These are phyloP conservation scores for Hippocampus guttulatus DNA, from an alignment of 2,113 vertebrate species.

Conservation along the genomic window DNA sequence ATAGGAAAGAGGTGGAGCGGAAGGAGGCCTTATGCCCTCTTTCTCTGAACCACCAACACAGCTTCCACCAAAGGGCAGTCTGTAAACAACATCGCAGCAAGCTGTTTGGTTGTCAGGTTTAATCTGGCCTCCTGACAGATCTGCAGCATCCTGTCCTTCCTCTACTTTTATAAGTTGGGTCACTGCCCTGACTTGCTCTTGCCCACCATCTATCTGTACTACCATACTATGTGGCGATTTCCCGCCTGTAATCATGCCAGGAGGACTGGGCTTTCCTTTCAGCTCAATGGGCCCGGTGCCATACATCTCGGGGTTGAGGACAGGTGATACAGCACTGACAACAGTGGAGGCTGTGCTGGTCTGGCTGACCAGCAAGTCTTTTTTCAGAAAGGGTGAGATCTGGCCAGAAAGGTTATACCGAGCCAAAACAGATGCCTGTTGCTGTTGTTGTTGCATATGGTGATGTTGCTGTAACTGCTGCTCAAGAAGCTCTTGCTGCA, in stretches of 20 bases:
- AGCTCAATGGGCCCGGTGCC: slow-evolving; percentile 76
- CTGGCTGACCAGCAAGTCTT: slow-evolving; percentile 84
- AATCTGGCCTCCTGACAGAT: slow-evolving; percentile 79
- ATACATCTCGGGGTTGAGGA: slow-evolving; percentile 74
- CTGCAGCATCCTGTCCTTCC: slow-evolving; percentile 75
- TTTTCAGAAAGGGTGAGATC: slow-evolving; percentile 73
- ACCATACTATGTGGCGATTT: slow-evolving; percentile 85
- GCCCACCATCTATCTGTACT: slow-evolving; percentile 83
- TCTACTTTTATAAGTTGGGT: slow-evolving; percentile 88
- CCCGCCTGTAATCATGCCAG: slow-evolving; percentile 66
- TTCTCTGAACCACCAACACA: slow-evolving; percentile 84
- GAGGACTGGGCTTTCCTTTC: slow-evolving; percentile 73
- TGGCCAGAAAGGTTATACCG: slow-evolving; percentile 81
- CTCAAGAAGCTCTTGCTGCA: slow-evolving; percentile 75
- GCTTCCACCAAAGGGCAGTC: slow-evolving; percentile 87
- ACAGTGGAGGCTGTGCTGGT: slow-evolving; percentile 66
- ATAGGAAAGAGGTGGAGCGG: slow-evolving; percentile 60
- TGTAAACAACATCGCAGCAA: slow-evolving; percentile 95
- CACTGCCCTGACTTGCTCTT: slow-evolving; percentile 69
- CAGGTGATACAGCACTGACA: slow-evolving; percentile 65
- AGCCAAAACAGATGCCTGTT: slow-evolving; percentile 77
- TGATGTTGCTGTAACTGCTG: slow-evolving; percentile 76
- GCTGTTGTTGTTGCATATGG: slow-evolving; percentile 69
- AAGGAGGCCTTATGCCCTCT: slow-evolving; percentile 64
- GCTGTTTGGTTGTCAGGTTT: slow-evolving; percentile 86